Evolutionary conservation across 2,797 vertebrate genomes (phyloP).

Genomic region (Hippocampus kuda): DNA sequence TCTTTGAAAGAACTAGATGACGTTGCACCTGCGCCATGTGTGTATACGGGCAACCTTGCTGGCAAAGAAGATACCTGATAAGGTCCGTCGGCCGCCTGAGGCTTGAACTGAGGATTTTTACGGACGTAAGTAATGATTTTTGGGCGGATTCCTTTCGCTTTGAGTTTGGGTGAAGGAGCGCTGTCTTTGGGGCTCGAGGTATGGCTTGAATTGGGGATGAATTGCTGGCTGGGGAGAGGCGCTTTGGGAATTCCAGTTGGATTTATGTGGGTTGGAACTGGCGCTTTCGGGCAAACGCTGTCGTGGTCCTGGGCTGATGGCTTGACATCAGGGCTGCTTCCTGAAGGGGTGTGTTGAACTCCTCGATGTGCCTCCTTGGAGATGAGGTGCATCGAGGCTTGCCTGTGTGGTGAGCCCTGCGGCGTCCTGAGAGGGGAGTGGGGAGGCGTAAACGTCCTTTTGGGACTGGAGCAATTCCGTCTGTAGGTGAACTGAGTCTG

Average conservation of each 20-base stretch:
- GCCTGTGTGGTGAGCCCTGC: slow-evolving; percentile 60
- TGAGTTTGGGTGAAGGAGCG: slow-evolving; percentile 69
- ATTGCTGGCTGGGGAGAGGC: slow-evolving; percentile 66
- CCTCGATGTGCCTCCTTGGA: slow-evolving; percentile 54
- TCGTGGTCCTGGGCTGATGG: slow-evolving; percentile 62
- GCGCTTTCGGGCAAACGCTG: slow-evolving; percentile 73
- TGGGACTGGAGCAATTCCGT: slow-evolving; percentile 65
- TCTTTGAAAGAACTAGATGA: slow-evolving; percentile 35
- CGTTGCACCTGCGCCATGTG: slow-evolving; percentile 55
- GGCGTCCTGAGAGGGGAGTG: slow-evolving; percentile 59
- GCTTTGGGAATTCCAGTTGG: slow-evolving; percentile 80
- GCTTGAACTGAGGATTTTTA: slow-evolving; percentile 79
- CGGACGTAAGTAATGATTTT: slow-evolving; percentile 98
- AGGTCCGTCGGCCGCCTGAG: slow-evolving; percentile 69
- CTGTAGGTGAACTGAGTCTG: slow-evolving; percentile 58
- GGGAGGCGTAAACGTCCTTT: slow-evolving; percentile 60
- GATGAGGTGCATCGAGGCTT: slow-evolving; percentile 56
- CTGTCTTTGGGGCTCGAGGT: slow-evolving; percentile 58
- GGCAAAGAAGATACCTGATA: slow-evolving; percentile 75
- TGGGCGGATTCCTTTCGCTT: slow-evolving; percentile 89
- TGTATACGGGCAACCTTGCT: slow-evolving; percentile 62
- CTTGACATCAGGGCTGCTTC: slow-evolving; percentile 44
- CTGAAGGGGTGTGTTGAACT: slow-evolving; percentile 48
- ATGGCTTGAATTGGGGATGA: slow-evolving; percentile 55
- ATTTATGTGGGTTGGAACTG: slow-evolving; percentile 73